Evolutionary conservation across 2,113 vertebrate species (phyloP).

Genomic region (Coptodon bakossiorum): DNA sequence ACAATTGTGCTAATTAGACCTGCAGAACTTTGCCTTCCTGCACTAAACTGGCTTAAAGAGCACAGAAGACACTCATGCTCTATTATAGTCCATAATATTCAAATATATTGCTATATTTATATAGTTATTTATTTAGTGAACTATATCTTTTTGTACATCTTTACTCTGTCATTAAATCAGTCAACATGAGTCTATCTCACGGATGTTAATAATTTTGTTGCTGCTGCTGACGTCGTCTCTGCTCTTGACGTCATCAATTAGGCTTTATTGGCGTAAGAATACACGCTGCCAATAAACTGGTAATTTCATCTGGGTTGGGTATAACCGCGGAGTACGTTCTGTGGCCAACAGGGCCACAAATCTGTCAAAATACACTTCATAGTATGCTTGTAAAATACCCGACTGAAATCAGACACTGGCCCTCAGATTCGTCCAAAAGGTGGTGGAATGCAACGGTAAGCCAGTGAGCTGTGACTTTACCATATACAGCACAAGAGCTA

Average conservation of each 20-base stretch:
- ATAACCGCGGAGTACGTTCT: not conserved
- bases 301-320: not conserved
- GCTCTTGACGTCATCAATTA: not conserved
- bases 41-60: not conserved
- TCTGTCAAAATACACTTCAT: conserved; percentile 6
- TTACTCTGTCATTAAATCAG: not conserved
- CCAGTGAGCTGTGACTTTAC: conserved; percentile 68
- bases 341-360: conserved; percentile 10
- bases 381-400: conserved; percentile 13
- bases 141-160: not conserved
- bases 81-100: not conserved
- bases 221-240: not conserved
- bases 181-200: not conserved
- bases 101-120: not conserved
- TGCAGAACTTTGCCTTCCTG: not conserved
- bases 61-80: not conserved
- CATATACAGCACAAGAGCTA: conserved; percentile 89
- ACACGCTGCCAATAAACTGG: not conserved
- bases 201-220: not conserved
- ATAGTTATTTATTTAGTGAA: not conserved
- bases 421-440: conserved; percentile 25
- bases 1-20: not conserved
- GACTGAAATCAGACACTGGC: conserved; percentile 55
- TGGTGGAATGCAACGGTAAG: conserved; percentile 33
- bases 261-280: not conserved